phyloP scores from a whole-genome alignment of 1,140 invertebrate species.

The Lepidostoma basale region DNA sequence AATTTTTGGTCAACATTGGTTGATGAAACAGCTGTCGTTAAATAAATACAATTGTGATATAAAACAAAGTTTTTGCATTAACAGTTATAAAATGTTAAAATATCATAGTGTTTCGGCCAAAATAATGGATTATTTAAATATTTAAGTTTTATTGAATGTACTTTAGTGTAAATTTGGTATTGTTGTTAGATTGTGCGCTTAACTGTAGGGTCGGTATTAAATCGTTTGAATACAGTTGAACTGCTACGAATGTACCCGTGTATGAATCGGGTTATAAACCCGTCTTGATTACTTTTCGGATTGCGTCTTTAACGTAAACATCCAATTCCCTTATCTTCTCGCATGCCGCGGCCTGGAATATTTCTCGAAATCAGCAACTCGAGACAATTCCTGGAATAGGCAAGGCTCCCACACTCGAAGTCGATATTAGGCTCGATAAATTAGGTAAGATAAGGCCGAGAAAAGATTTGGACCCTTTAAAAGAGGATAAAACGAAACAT shows the following conservation, averaged over 20 bases:
- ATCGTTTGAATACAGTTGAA: neutral
- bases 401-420: conserved; percentile 15
- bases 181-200: too few relatives aligned
- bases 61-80: too few relatives aligned
- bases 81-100: too few relatives aligned
- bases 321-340: conserved; percentile 7
- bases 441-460: conserved; percentile 38
- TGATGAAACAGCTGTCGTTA: too few relatives aligned
- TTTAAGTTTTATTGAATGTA: too few relatives aligned
- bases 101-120: too few relatives aligned
- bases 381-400: conserved; percentile 9
- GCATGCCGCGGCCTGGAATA: conserved; percentile 2
- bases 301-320: neutral
- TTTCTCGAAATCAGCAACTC: conserved; percentile 13
- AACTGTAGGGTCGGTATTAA: too few relatives aligned
- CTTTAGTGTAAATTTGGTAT: too few relatives aligned
- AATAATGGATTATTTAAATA: too few relatives aligned
- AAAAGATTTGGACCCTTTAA: conserved; percentile 29
- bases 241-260: too few relatives aligned
- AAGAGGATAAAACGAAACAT: conserved; percentile 38
- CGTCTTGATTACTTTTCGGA: neutral
- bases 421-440: conserved; percentile 21
- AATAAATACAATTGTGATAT: too few relatives aligned
- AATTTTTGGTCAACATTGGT: too few relatives aligned
- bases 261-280: neutral